Evolutionary conservation across 2,113 vertebrate genomes (phyloP), one percentile per base, ranked within the genome.

Genomic region (Grantiella picta): DNA sequence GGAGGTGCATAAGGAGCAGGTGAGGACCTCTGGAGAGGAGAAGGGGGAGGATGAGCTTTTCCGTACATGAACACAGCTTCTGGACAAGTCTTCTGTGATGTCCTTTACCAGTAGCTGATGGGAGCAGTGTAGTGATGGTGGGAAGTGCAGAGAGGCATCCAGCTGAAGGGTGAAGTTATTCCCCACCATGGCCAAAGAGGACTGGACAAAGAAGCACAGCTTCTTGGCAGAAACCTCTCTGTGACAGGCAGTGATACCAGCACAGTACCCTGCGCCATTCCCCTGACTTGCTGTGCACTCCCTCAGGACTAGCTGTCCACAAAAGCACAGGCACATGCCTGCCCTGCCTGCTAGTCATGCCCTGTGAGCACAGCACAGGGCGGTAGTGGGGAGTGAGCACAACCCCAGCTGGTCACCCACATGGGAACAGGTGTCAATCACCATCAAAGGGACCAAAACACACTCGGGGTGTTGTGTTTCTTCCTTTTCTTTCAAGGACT

Each of bases 1-100:
- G 42, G 98, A 95, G 20, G 60, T 7, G 10, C 98, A 61, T 19
- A 98, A 87, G 61, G 97, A 97, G 40, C 97, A 95, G 95, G 98
- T 98, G 91, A 98, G 97, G 29, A 45, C 12, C n/a, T 82, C 36
- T n/a, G 16, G n/a, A 75, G 40, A 38, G 56, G 33, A 44, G 64
- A 69, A 38, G 19, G 15, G 5, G 10, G 36, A 17, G 25, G 8
- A 68, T 33, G 2, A 38, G 18, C 56, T 76, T 83, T 70, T 12
- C 7, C 15, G 22, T n/a, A 0, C 5, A 3, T 2, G 10, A 68
- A n/a, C 15, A 9, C 2, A 68, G 50, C n/a, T 77, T 36, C 35
- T 25, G 59, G 47, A 33, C 8, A 65, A 0, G 2, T 24, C 33
- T 19, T 36, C 35, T 54, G 17, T 47, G 40, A 15, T 19, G 4